Conservation (phyloP, 2,888 invertebrate genomes). For the Aromia moschata region DNA sequence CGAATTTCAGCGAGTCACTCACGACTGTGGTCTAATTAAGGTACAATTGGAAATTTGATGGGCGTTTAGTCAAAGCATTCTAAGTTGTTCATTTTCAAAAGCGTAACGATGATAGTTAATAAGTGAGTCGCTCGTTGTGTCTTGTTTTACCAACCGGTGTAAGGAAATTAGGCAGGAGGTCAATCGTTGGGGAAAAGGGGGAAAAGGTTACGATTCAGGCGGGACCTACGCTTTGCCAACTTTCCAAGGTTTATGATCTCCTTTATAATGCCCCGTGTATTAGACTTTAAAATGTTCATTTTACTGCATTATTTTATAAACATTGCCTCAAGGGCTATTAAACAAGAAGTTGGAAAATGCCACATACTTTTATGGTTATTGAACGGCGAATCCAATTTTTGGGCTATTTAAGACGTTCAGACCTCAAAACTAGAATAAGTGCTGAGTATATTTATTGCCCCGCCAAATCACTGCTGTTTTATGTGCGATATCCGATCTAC, state of each 20-base stretch:
- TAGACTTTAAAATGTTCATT: conserved; percentile 63
- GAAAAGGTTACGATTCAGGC: conserved; percentile 50
- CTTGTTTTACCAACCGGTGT: conserved; percentile 34
- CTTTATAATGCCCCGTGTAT: conserved; percentile 61
- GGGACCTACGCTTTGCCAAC: conserved; percentile 58
- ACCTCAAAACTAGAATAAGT: conserved; percentile 57
- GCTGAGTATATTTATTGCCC: conserved; percentile 59
- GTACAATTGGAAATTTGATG: too few relatives aligned
- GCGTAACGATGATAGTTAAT: too few relatives aligned
- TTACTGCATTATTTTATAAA: conserved; percentile 64
- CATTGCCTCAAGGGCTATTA: conserved; percentile 62
- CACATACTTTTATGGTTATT: conserved; percentile 64
- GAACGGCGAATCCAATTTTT: conserved; percentile 64
- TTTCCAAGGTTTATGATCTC: conserved; percentile 60
- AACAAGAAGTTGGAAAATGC: conserved; percentile 62
- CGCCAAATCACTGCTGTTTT: conserved; percentile 58
- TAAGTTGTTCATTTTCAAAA: too few relatives aligned
- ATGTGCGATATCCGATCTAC: conserved; percentile 57
- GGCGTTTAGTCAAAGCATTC: too few relatives aligned
- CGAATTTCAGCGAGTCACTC: too few relatives aligned
- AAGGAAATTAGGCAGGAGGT: conserved; percentile 39
- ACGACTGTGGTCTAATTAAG: too few relatives aligned
- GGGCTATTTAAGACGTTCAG: conserved; percentile 62
- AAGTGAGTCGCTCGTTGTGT: conserved; percentile 29
- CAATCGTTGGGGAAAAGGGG: conserved; percentile 43